phyloP scores from a whole-genome alignment of 2,113 vertebrate genomes.

The Cochlearius cochlearius region DNA sequence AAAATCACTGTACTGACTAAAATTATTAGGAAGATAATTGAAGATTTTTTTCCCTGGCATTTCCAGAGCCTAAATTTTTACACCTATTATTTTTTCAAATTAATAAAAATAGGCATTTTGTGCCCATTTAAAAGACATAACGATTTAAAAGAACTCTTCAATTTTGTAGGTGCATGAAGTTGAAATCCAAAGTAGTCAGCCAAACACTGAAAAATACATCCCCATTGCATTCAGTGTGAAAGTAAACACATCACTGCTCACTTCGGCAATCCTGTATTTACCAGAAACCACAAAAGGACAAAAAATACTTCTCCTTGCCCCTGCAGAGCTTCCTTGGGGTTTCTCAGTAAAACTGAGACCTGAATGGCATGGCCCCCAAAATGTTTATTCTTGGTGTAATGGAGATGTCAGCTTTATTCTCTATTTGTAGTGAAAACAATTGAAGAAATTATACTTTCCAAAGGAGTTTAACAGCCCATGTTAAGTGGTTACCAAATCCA shows the following conservation, averaged over 20 bases:
- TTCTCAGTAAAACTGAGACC: conserved; percentile 32
- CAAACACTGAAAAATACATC: neutral
- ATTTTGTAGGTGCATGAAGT: neutral
- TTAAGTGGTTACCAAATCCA: neutral
- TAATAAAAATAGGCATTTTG: neutral
- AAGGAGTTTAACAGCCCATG: neutral
- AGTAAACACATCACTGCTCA: conserved; percentile 30
- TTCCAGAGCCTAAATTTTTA: neutral
- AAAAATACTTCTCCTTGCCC: neutral
- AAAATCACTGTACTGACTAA: neutral
- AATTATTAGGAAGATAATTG: neutral
- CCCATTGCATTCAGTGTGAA: neutral
- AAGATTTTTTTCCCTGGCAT: neutral
- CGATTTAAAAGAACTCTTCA: neutral
- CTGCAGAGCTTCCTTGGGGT: neutral
- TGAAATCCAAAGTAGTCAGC: neutral
- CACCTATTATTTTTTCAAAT: conserved; percentile 7
- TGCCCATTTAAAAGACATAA: neutral
- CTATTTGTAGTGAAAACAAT: neutral
- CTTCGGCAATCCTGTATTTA: conserved; percentile 1
- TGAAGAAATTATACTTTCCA: neutral
- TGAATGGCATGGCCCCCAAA: neutral
- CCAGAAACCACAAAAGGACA: conserved; percentile 36
- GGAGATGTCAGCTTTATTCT: conserved; percentile 42
- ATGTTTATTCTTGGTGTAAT: conserved; percentile 22